A percentile compares a stretch with the other conserved stretches of the same genome.
Conservation (phyloP, 2,888 invertebrate species). For the Macropis europaea region DNA sequence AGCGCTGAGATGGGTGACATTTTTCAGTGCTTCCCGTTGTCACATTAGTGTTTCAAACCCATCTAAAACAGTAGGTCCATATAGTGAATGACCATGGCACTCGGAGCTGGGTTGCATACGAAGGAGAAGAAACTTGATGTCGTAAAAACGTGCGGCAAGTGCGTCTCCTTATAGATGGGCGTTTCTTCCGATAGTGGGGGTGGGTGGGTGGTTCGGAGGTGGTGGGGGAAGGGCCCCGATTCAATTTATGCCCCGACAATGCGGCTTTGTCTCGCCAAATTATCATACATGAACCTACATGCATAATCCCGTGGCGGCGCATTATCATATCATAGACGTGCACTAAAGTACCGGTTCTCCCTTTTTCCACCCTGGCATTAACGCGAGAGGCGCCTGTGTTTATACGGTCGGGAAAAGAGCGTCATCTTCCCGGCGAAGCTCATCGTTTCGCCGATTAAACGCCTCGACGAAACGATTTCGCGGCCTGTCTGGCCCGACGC, state of each 20-base stretch:
- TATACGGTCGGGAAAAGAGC: slow-evolving; percentile 46
- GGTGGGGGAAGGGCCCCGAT: slow-evolving; percentile 59
- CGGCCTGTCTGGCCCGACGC: slow-evolving; percentile 25
- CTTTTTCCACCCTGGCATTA: slow-evolving; percentile 41
- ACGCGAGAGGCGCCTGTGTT: slow-evolving; percentile 68
- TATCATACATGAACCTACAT: slow-evolving; percentile 76
- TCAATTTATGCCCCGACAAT: slow-evolving; percentile 77
- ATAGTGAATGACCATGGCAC: slow-evolving; percentile 2
- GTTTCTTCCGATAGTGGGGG: slow-evolving; percentile 60
- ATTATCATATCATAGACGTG: slow-evolving; percentile 75
- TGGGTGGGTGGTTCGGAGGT: slow-evolving; percentile 50
- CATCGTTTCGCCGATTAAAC: slow-evolving; percentile 51
- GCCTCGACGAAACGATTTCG: slow-evolving; percentile 36
- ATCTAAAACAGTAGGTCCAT: background rate
- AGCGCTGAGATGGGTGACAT: no score
- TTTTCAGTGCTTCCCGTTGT: no score
- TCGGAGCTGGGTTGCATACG: slow-evolving; percentile 13
- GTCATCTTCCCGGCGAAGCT: slow-evolving; percentile 12
- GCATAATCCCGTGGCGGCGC: slow-evolving; percentile 64
- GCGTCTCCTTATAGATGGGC: slow-evolving; percentile 44
- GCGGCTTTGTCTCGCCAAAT: slow-evolving; percentile 78
- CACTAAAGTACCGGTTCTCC: slow-evolving; percentile 67
- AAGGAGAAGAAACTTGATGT: slow-evolving; percentile 2
- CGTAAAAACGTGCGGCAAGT: slow-evolving; percentile 32
- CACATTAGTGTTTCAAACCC: no score